Percentiles rank a stretch among this genome's conserved stretches.
Evolutionary conservation across 2,113 vertebrate genomes (phyloP).

Genomic region (Charina bottae): DNA sequence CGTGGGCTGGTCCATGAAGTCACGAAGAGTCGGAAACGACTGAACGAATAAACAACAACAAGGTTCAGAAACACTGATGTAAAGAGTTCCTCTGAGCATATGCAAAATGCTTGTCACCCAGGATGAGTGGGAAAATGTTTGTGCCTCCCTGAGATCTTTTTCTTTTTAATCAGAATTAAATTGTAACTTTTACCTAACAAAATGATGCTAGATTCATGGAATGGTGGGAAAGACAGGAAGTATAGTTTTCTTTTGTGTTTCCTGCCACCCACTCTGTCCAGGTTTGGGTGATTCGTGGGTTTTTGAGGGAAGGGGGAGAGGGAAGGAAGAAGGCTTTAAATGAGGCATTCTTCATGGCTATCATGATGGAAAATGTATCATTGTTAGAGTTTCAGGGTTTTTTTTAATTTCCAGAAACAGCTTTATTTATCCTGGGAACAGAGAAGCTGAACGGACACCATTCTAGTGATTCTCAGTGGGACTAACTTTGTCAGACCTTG

Average conservation of each 20-base stretch:
- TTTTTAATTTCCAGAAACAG: neutral
- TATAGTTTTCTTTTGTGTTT: neutral
- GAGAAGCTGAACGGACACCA: neutral
- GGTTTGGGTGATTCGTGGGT: neutral
- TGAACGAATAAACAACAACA: too few relatives aligned
- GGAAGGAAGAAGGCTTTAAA: neutral
- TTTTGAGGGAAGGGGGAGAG: neutral
- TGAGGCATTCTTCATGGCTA: neutral
- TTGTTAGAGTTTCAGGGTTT: neutral
- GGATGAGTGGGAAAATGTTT: neutral
- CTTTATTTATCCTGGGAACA: neutral
- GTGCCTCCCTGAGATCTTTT: neutral
- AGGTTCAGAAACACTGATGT: neutral
- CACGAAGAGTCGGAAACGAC: too few relatives aligned
- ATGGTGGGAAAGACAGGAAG: neutral
- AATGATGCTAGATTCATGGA: neutral
- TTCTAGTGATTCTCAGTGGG: neutral
- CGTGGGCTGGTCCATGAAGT: too few relatives aligned
- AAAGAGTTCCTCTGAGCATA: neutral
- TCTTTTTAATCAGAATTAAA: neutral
- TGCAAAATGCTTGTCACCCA: neutral
- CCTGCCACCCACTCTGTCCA: neutral
- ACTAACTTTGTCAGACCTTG: neutral
- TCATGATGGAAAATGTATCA: neutral
- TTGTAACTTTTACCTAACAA: neutral